Evolutionary conservation across 2,888 invertebrate genomes (phyloP).

Genomic region (Watsonalla binaria): DNA sequence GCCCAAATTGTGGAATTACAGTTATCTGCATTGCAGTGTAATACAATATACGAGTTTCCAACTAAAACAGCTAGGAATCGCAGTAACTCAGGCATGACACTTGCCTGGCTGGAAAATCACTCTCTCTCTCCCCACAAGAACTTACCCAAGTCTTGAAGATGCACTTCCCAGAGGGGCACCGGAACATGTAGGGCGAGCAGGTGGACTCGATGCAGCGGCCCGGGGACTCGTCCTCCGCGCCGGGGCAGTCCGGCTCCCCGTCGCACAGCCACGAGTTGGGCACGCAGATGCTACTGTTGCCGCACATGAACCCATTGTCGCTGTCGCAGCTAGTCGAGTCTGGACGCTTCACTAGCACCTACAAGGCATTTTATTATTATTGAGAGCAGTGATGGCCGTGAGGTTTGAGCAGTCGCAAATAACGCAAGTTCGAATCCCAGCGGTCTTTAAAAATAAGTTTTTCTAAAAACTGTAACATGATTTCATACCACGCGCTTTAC

Average conservation of each 20-base stretch:
- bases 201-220: constrained; percentile 80
- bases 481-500: too few relatives aligned
- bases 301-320: constrained; percentile 52
- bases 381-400: neutral
- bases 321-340: constrained; percentile 39
- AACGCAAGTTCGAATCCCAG: too few relatives aligned
- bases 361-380: neutral
- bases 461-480: too few relatives aligned
- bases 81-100: too few relatives aligned
- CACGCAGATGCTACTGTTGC: constrained; percentile 79
- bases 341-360: constrained; percentile 39
- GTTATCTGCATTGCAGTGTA: too few relatives aligned
- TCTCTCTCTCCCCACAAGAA: constrained; percentile 2
- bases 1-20: too few relatives aligned
- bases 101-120: too few relatives aligned
- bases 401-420: neutral
- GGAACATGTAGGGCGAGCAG: constrained; percentile 86
- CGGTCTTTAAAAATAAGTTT: too few relatives aligned
- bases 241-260: constrained; percentile 87
- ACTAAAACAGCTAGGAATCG: too few relatives aligned
- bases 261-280: constrained; percentile 89
- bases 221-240: constrained; percentile 84
- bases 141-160: constrained; percentile 78
- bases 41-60: too few relatives aligned
- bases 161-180: constrained; percentile 80